Conservation (phyloP, 2,888 invertebrate genomes). For the Chouioia cunea region DNA sequence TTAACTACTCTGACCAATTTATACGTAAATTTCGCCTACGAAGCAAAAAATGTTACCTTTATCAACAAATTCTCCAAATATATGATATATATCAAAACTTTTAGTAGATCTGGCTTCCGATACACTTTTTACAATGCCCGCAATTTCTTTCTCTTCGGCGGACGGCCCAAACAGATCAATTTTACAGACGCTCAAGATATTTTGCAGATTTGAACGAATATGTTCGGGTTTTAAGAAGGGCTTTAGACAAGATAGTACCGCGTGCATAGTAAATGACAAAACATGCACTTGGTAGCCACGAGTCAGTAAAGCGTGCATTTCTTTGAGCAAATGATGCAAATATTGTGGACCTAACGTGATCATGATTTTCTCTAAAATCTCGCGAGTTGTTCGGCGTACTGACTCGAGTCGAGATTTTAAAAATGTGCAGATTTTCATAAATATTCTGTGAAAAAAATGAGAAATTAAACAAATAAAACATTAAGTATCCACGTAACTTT, state of each 20-base stretch:
- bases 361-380: conserved; percentile 94
- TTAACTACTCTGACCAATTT: not conserved
- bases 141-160: conserved; percentile 93
- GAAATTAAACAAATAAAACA: conserved; percentile 42
- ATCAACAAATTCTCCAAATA: conserved; percentile 84
- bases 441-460: conserved; percentile 74
- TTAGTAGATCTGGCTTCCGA: conserved; percentile 88
- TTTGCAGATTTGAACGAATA: conserved; percentile 82
- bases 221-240: conserved; percentile 80
- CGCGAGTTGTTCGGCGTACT: conserved; percentile 86
- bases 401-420: conserved; percentile 90
- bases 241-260: conserved; percentile 81
- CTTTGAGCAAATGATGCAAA: conserved; percentile 81
- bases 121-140: conserved; percentile 83
- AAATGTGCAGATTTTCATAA: conserved; percentile 91
- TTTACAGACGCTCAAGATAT: conserved; percentile 84
- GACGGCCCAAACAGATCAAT: conserved; percentile 90
- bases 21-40: no score
- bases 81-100: conserved; percentile 87
- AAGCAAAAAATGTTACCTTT: conserved; percentile 68
- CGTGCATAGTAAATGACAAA: conserved; percentile 88
- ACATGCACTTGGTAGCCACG: conserved; percentile 96
- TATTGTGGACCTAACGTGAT: conserved; percentile 85
- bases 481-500: not conserved
- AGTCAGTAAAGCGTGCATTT: conserved; percentile 84